A percentile compares a stretch with the other conserved stretches of the same genome.
Evolutionary conservation across 2,888 invertebrate species (phyloP).

Genomic region (Callyntrura sp.): DNA sequence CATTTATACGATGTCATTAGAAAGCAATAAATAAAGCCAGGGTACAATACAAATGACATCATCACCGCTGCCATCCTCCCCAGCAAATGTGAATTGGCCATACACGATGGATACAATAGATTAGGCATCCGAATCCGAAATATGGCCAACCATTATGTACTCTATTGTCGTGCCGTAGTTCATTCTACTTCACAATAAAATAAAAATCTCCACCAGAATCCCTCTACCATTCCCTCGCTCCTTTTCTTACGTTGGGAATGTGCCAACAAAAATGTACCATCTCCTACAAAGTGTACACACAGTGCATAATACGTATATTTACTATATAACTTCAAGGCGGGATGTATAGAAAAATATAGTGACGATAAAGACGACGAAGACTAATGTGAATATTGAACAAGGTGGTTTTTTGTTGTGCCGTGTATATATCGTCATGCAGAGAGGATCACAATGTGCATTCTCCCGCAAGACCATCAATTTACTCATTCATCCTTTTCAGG

Average conservation of each 20-base stretch:
- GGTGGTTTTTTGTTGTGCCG: not conserved
- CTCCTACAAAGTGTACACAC: not conserved
- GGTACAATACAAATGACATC: slow-evolving; percentile 46
- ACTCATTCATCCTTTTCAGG: slow-evolving; percentile 7
- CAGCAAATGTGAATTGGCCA: slow-evolving; percentile 44
- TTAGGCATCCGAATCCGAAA: not conserved
- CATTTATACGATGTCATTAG: slow-evolving; percentile 2
- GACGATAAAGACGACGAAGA: too few species aligned
- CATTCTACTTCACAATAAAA: slow-evolving; percentile 39
- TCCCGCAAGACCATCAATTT: slow-evolving; percentile 44
- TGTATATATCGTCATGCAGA: not conserved
- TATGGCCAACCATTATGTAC: not conserved
- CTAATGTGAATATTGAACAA: slow-evolving; percentile 23
- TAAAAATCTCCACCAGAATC: slow-evolving; percentile 30
- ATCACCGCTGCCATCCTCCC: slow-evolving; percentile 14
- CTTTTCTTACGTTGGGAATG: slow-evolving; percentile 17
- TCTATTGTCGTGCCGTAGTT: not conserved
- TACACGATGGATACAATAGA: slow-evolving; percentile 25
- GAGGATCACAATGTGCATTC: slow-evolving; percentile 23
- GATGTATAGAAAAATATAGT: not conserved
- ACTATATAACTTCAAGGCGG: slow-evolving; percentile 28
- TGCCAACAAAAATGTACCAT: slow-evolving; percentile 10
- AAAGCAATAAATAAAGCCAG: slow-evolving; percentile 53
- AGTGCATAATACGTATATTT: slow-evolving; percentile 9
- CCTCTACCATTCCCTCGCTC: not conserved